Conservation (phyloP, 1,140 invertebrate genomes). For the Papilio helenus region DNA sequence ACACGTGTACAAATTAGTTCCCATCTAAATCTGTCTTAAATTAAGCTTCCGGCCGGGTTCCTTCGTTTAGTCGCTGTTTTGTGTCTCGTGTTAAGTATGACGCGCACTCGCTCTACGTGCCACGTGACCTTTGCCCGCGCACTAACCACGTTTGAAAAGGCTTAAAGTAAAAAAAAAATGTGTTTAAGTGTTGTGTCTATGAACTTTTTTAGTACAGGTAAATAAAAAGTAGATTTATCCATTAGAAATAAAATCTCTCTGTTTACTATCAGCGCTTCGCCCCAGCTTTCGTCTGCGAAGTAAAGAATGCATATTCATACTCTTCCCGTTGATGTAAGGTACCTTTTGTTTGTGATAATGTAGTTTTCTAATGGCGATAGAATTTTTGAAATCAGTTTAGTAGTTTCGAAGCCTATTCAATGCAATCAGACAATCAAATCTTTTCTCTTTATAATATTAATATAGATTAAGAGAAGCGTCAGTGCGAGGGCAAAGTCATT, state of each 20-base stretch:
- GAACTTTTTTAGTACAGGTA: neutral
- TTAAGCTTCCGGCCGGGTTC: constrained; percentile 67
- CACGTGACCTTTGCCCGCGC: constrained; percentile 9
- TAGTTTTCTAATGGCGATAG: too few species aligned
- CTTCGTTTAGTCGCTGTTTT: constrained; percentile 36
- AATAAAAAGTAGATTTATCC: too few species aligned
- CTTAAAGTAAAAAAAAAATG: neutral
- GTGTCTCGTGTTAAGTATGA: constrained; percentile 33
- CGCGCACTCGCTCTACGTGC: neutral
- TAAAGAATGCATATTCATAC: too few species aligned
- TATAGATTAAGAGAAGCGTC: neutral
- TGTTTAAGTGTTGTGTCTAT: neutral
- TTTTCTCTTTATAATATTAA: too few species aligned
- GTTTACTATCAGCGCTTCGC: too few species aligned
- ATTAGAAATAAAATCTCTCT: too few species aligned
- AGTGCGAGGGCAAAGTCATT: constrained; percentile 20
- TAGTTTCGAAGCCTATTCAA: neutral
- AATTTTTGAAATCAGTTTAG: too few species aligned
- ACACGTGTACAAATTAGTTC: constrained; percentile 69
- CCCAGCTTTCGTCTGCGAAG: too few species aligned
- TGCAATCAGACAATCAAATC: too few species aligned
- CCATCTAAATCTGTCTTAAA: constrained; percentile 74
- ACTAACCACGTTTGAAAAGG: neutral
- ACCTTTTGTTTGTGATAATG: too few species aligned
- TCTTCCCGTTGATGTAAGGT: too few species aligned